phyloP scores from a whole-genome alignment of 2,888 invertebrate genomes.

The Ctena decussata region DNA sequence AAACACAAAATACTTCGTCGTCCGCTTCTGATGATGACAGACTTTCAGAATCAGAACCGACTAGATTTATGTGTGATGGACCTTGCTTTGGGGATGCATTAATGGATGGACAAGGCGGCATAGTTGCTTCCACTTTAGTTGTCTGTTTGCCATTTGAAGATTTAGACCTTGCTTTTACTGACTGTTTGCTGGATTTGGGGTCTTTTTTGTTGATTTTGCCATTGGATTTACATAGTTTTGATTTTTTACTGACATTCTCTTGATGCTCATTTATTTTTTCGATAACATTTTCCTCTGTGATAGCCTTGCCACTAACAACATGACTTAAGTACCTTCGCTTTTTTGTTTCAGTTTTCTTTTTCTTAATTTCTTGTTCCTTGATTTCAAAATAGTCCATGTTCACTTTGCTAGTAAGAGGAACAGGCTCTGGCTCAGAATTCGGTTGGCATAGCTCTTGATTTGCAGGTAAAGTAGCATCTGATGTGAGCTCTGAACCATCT shows the following conservation, averaged over 20 bases:
- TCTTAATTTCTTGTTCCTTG: neutral
- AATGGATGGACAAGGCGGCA: neutral
- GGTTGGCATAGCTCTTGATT: neutral
- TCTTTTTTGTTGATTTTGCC: neutral
- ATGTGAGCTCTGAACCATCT: neutral
- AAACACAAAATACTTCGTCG: neutral
- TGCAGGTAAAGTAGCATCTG: neutral
- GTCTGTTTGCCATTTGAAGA: neutral
- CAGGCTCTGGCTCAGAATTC: neutral
- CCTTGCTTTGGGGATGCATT: too few species aligned
- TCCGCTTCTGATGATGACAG: neutral
- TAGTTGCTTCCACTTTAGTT: neutral
- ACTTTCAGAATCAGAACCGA: neutral
- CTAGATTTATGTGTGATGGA: neutral
- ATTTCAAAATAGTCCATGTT: neutral
- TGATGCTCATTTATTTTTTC: neutral
- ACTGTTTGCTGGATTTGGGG: neutral
- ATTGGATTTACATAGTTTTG: neutral
- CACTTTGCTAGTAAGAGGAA: neutral
- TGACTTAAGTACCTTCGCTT: conserved; percentile 7
- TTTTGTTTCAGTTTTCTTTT: neutral
- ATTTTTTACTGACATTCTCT: neutral
- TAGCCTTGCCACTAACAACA: conserved; percentile 23
- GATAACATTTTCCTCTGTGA: conserved; percentile 4
- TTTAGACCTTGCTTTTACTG: neutral